Percentiles rank a stretch among this genome's conserved stretches.
Conservation (phyloP, 2,888 invertebrate genomes). For the Coenonympha glycerion region DNA sequence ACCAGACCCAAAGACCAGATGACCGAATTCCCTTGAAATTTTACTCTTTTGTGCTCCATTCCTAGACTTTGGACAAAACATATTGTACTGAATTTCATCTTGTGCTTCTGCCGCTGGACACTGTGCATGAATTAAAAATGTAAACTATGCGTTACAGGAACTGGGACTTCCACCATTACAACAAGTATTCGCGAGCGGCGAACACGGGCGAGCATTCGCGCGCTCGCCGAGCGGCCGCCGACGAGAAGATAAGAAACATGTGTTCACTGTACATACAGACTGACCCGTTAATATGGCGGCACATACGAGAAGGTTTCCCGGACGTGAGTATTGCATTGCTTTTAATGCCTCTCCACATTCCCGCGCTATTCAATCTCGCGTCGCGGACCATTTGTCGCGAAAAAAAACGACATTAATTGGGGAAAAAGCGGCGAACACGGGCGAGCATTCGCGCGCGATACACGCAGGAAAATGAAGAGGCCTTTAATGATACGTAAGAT, state of each 20-base stretch:
- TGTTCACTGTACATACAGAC: constrained; percentile 98
- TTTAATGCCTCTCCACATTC: no score
- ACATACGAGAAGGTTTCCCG: constrained; percentile 88
- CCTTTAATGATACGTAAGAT: no score
- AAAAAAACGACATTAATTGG: no score
- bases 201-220: constrained; percentile 77
- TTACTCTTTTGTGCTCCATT: not conserved
- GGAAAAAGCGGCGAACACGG: no score
- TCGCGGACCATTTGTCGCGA: no score
- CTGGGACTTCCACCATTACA: constrained; percentile 71
- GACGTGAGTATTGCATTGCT: constrained; percentile 79
- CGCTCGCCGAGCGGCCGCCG: constrained; percentile 76
- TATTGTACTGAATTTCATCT: not conserved
- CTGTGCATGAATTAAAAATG: no score
- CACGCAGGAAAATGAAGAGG: no score
- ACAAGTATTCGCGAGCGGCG: constrained; percentile 87
- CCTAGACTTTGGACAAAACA: not conserved
- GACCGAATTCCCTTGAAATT: no score
- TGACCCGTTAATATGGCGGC: constrained; percentile 97
- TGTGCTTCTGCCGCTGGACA: no score
- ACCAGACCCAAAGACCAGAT: no score
- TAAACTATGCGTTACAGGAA: constrained; percentile 37
- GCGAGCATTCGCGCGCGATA: no score
- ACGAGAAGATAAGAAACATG: constrained; percentile 90
- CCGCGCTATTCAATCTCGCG: no score